Evolutionary conservation across 1,140 invertebrate genomes (phyloP).

Genomic region (Diorhabda carinulata): DNA sequence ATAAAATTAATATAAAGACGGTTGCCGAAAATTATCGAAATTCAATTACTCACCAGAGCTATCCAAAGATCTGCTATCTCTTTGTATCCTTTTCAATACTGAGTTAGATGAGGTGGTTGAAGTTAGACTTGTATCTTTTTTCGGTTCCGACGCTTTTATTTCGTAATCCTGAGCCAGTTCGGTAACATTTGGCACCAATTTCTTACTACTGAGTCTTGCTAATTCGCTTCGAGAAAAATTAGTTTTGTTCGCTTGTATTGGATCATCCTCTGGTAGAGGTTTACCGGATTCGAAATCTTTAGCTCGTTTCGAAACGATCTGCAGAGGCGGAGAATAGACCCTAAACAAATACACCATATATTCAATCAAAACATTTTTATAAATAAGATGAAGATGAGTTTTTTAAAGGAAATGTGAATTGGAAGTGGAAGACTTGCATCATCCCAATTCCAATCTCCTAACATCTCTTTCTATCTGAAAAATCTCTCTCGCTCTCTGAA

Average conservation of each 20-base stretch:
- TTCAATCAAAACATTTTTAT: neutral
- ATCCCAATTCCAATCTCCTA: no score
- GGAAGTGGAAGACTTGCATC: no score
- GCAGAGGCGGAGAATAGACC: conserved; percentile 52
- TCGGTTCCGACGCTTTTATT: conserved; percentile 49
- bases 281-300: conserved; percentile 66
- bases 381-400: no score
- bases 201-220: conserved; percentile 64
- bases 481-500: no score
- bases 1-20: no score
- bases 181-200: conserved; percentile 69
- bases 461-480: no score
- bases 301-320: conserved; percentile 66
- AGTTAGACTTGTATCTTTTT: conserved; percentile 30
- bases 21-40: no score
- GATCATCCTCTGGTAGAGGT: conserved; percentile 55
- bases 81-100: conserved; percentile 36
- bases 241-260: conserved; percentile 57
- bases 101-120: conserved; percentile 26
- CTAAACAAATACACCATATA: conserved; percentile 41
- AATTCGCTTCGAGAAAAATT: conserved; percentile 70
- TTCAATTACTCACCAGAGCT: conserved; percentile 42
- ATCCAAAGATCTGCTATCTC: conserved; percentile 50
- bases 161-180: conserved; percentile 72
- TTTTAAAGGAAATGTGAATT: no score